These are phyloP conservation scores for Trissolcus japonicus DNA, from an alignment of 2,888 invertebrate species.

Conservation along the genomic window DNA sequence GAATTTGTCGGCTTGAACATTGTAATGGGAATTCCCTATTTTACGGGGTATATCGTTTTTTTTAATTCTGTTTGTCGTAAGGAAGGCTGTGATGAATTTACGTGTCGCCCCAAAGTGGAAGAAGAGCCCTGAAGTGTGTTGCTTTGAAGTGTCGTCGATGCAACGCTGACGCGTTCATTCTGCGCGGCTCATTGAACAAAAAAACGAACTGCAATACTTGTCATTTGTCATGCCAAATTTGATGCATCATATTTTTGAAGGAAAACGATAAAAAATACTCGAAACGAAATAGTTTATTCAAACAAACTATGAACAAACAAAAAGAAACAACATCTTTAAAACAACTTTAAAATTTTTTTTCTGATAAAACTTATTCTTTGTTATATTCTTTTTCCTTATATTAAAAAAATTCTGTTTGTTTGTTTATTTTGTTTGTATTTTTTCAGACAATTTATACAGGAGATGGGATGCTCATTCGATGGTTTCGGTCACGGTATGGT, in stretches of 20 bases:
- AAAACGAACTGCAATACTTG: neutral
- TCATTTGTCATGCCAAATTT: slow-evolving; percentile 33
- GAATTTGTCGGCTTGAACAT: too few species aligned
- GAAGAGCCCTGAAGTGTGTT: neutral
- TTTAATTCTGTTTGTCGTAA: too few species aligned
- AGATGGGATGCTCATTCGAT: slow-evolving; percentile 22
- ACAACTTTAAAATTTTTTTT: too few species aligned
- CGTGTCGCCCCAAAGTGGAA: too few species aligned
- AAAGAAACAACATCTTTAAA: too few species aligned
- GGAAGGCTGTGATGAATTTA: too few species aligned
- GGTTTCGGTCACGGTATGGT: slow-evolving; percentile 39
- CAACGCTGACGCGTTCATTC: slow-evolving; percentile 9
- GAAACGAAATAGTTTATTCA: neutral
- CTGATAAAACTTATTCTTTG: neutral
- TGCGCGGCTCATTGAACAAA: slow-evolving; percentile 2
- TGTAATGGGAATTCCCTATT: too few species aligned
- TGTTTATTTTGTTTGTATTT: neutral
- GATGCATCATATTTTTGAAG: neutral
- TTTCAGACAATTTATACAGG: neutral
- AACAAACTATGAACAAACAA: neutral
- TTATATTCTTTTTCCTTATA: too few species aligned
- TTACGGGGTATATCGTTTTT: too few species aligned
- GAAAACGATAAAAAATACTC: neutral
- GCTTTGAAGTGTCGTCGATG: slow-evolving; percentile 16
- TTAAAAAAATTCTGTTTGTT: neutral